These are phyloP conservation scores for Phasianus colchicus DNA, from an alignment of 2,113 vertebrate species.

Conservation along the genomic window DNA sequence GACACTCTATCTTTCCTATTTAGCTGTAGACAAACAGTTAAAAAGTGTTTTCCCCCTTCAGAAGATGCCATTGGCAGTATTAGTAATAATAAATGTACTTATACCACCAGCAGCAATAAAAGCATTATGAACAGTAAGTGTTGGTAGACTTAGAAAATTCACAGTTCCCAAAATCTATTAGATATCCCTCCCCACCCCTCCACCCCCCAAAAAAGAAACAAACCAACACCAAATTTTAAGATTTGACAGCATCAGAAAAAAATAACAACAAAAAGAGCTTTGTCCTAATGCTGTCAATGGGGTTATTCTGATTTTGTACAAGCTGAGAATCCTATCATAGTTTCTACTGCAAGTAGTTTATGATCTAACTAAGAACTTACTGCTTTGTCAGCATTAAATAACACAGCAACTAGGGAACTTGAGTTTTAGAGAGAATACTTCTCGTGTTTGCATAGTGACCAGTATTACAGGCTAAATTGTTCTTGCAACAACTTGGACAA, in stretches of 20 bases:
- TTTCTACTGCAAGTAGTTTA: neutral
- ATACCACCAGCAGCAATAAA: neutral
- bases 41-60: neutral
- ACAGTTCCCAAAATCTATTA: neutral
- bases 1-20: neutral
- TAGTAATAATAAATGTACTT: neutral
- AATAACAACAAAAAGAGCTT: neutral
- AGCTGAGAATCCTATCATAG: neutral
- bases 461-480: neutral
- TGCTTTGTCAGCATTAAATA: neutral
- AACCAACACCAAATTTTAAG: neutral
- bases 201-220: too few species aligned
- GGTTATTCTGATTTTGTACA: neutral
- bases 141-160: neutral
- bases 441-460: neutral
- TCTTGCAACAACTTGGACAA: neutral
- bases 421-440: neutral
- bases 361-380: neutral
- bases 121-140: rapidly evolving
- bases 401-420: neutral
- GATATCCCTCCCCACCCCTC: neutral
- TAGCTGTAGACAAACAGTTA: neutral
- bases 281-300: neutral
- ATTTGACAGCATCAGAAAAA: neutral
- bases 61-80: neutral